Base-by-base conservation (phyloP, 2,113 vertebrate genomes). In the Polypterus bichir region DNA sequence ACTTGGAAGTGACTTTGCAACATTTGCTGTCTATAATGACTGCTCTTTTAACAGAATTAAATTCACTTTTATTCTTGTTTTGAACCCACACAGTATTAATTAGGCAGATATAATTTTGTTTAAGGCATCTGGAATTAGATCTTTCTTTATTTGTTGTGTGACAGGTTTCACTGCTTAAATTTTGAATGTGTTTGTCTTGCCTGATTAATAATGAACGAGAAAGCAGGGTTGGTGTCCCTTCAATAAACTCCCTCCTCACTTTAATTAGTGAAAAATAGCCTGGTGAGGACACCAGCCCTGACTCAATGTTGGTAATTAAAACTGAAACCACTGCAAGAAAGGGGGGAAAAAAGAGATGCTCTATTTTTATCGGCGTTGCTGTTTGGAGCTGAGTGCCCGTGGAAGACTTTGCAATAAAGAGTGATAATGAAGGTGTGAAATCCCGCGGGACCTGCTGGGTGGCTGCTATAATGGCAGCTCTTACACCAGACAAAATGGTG, bases 401-500 rank as follows among this genome's bases (percentile, higher is more conserved):
- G 81, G 88, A 89, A 85, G 85, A 85, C 89, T 90, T 80, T 85
- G 88, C 88, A 91, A 91, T 94, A 94, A 93, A 92, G 89, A 91
- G 90, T 89, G 88, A 91, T 94, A 93, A 95, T 93, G 91, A 94
- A 92, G 91, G 90, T 92, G 92, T 88, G 88, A 92, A 87, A 89
- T 86, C 90, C 89, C 89, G 71, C 75, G 81, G 83, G 88, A 83
- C 81, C 78, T 75, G 82, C 78, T 82, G 85, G 85, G 84, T 83
- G 85, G 86, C 85, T 82, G 86, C 89, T 86, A 88, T 80, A 77
- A 88, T 86, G 88, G 87, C 82, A 88, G 88, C 87, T 88, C 88
- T 89, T 87, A 86, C 84, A 87, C 83, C 84, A 86, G 86, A 88
- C 84, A 83, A 88, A 85, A 89, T 81, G 84, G 83, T 86, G 84